Conservation (phyloP, 2,888 invertebrate genomes). For the Chalcis sispes region DNA sequence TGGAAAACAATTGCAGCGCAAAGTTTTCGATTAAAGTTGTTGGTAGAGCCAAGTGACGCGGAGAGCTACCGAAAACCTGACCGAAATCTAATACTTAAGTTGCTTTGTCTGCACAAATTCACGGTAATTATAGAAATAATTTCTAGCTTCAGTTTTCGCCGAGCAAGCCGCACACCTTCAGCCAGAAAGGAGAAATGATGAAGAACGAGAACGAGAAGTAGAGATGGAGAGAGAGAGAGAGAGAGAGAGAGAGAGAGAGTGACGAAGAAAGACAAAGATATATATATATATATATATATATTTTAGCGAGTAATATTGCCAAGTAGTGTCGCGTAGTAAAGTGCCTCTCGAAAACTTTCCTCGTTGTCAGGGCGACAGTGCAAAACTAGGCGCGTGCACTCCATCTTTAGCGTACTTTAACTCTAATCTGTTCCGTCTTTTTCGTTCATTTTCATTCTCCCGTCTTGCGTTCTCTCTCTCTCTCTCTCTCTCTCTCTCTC, state of each 20-base stretch:
- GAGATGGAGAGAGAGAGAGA: background rate
- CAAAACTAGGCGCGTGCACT: slow-evolving; percentile 45
- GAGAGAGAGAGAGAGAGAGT: background rate
- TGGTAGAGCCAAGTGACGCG: background rate
- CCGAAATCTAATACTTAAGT: slow-evolving; percentile 24
- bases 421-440: slow-evolving; percentile 40
- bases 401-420: slow-evolving; percentile 49
- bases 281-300: too few species aligned
- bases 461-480: background rate
- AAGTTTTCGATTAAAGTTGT: slow-evolving; percentile 34
- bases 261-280: too few species aligned
- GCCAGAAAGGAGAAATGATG: too few species aligned
- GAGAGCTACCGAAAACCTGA: background rate
- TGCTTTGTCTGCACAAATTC: slow-evolving; percentile 10
- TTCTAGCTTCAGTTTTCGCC: slow-evolving; percentile 17
- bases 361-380: slow-evolving; percentile 47
- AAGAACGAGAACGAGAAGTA: too few species aligned
- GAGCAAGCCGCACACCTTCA: too few species aligned
- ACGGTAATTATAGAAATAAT: slow-evolving; percentile 46
- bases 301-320: slow-evolving; percentile 35
- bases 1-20: slow-evolving; percentile 5
- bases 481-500: background rate
- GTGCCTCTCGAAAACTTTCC: slow-evolving; percentile 51
- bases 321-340: slow-evolving; percentile 35
- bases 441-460: too few species aligned